These are phyloP conservation scores for Listrodromus nycthemerus DNA, from an alignment of 2,888 invertebrate species.

Conservation along the genomic window DNA sequence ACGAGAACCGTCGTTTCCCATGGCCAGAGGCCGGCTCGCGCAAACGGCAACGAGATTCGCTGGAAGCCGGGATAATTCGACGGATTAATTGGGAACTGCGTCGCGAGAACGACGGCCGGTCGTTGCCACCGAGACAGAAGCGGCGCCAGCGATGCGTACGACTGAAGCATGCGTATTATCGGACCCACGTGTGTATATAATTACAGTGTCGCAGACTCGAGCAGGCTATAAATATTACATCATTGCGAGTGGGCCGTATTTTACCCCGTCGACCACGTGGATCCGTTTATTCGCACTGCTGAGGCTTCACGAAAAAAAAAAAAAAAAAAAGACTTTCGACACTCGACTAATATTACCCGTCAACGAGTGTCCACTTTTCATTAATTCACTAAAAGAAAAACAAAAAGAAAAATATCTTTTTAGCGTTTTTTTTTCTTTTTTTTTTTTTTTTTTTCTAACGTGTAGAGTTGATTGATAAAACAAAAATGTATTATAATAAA, in stretches of 20 bases:
- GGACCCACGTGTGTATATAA: not conserved
- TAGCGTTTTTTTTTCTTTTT: no score
- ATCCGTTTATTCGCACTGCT: constrained; percentile 51
- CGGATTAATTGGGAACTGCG: constrained; percentile 61
- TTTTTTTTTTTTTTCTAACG: no score
- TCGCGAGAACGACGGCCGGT: constrained; percentile 59
- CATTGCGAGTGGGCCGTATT: constrained; percentile 63
- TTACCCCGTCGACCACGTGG: constrained; percentile 57
- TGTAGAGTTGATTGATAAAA: no score
- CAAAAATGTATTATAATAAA: no score
- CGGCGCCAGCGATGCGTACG: constrained; percentile 41
- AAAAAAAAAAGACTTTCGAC: not conserved
- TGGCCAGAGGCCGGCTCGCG: constrained; percentile 8
- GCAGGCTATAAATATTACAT: constrained; percentile 67
- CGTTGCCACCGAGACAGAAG: constrained; percentile 63
- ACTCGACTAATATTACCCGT: not conserved
- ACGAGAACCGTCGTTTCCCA: constrained; percentile 19
- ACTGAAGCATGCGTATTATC: constrained; percentile 2
- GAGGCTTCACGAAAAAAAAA: not conserved
- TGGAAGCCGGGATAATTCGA: constrained; percentile 62
- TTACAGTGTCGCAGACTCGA: constrained; percentile 37
- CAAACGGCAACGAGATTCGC: constrained; percentile 62
- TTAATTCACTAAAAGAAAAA: no score
- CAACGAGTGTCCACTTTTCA: not conserved
- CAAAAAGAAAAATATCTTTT: no score